These are phyloP conservation scores for Rapana venosa DNA, from an alignment of 2,888 invertebrate species.

Conservation along the genomic window DNA sequence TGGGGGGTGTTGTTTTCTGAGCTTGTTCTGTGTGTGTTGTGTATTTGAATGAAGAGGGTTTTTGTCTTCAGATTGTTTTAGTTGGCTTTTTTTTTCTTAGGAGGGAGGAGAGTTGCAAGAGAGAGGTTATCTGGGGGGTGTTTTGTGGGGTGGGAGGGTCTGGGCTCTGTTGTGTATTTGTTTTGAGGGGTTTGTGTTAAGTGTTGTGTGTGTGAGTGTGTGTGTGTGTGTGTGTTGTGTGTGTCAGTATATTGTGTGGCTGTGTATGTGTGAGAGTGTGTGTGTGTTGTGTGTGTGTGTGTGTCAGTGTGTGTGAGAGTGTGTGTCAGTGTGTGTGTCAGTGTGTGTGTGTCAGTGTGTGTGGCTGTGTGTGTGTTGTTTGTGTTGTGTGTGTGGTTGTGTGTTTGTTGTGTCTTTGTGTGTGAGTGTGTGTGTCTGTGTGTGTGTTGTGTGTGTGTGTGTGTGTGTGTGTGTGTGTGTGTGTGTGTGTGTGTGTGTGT, in stretches of 20 bases:
- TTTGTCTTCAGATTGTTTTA: no score
- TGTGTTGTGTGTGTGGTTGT: background rate
- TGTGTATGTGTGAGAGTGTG: background rate
- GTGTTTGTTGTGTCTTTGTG: background rate
- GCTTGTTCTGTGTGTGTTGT: no score
- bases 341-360: constrained; percentile 19
- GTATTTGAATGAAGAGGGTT: no score
- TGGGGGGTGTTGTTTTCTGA: no score
- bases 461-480: background rate
- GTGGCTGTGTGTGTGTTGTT: background rate
- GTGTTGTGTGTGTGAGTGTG: constrained; percentile 20
- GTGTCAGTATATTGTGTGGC: background rate
- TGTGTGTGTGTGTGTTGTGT: constrained; percentile 5
- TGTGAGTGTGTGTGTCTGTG: background rate
- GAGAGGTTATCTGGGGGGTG: no score
- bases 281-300: background rate
- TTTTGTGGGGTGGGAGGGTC: no score
- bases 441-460: background rate
- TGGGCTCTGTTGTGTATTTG: background rate
- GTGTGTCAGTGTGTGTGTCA: background rate
- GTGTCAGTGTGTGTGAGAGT: background rate
- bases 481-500: background rate
- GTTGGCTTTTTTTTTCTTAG: no score
- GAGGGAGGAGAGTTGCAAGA: no score
- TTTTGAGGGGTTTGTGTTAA: background rate